phyloP scores from a whole-genome alignment of 2,888 invertebrate species.

The Callyntrura guangdongensis region DNA sequence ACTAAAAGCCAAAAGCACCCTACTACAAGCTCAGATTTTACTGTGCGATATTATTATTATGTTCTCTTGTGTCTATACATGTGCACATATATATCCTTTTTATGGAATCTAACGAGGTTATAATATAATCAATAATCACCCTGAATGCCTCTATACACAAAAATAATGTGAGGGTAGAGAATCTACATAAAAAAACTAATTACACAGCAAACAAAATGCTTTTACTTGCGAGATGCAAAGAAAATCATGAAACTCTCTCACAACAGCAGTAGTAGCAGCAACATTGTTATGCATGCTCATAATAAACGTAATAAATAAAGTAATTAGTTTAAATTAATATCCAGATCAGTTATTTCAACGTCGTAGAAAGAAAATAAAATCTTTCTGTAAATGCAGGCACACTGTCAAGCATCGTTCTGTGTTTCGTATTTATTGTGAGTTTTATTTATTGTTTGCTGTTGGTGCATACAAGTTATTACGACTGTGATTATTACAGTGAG shows the following conservation, averaged over 20 bases:
- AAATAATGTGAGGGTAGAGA: slow-evolving; percentile 20
- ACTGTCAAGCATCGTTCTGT: neutral
- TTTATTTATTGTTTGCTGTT: too few relatives aligned
- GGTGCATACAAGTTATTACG: neutral
- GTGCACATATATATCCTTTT: slow-evolving; percentile 2
- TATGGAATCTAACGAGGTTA: slow-evolving; percentile 8
- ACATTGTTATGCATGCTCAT: neutral
- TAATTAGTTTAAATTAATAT: slow-evolving; percentile 27
- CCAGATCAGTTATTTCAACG: neutral
- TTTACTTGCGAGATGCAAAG: neutral
- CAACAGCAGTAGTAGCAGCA: too few relatives aligned
- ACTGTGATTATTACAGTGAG: neutral
- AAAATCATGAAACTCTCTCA: neutral
- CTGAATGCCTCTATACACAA: slow-evolving; percentile 11
- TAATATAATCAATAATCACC: too few relatives aligned
- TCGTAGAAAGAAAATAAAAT: neutral
- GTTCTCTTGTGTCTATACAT: too few relatives aligned
- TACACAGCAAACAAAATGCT: neutral
- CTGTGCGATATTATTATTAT: neutral
- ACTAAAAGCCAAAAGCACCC: slow-evolving; percentile 8
- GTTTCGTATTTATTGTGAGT: neutral
- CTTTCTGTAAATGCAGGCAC: neutral
- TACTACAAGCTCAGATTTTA: neutral
- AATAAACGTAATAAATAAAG: neutral
- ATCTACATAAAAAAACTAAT: slow-evolving; percentile 39